Base-by-base conservation (phyloP, 2,888 invertebrate species). In the Phasia obesa region DNA sequence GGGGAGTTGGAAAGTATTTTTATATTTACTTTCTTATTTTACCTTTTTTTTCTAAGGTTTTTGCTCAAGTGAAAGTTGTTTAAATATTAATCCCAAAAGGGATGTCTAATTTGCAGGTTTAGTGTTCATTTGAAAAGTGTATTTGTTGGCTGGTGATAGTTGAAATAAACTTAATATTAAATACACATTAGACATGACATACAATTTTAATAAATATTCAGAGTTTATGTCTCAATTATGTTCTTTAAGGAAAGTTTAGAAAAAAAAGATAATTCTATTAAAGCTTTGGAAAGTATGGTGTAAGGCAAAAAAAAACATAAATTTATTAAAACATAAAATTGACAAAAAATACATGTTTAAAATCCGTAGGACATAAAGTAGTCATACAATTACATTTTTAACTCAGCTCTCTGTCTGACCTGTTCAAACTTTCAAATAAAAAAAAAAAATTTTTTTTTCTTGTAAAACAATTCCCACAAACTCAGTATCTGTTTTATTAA, bases 51-150 rank as follows among this genome's bases (percentile, higher is more conserved):
- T 51, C 31, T 42, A 60, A 0, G 15, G 9, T 27, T 27, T 9
- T 51, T 47, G 17, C 38, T 55, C 60, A 62, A 77, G 55, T 70
- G 77, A 77, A 69, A 76, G 81, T 81, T 75, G 44, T 65, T 82
- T 77, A 49, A 73, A 77, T 73, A 81, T 74, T 86, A 87, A 86
- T 87, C 87, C 87, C 87, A 85, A 85, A 87, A 86, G 87, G 87
- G 84, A 87, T 85, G 84, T 84, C 86, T 87, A 87, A 88, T 88
- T 87, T 86, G 86, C 84, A 82, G 84, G 73, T 85, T 85, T 84
- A 85, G 77, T 84, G 74, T 74, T 82, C 82, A 79, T 74, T 67
- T 67, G 60, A 67, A 73, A 59, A 57, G 31, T 15, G 44, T 25
- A 77, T 47, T 21, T 2, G 7, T 44, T 57, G 1, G 25, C 17